Conservation (phyloP, 92 coral and sea anemone species). For the Meandrina meandrites region DNA sequence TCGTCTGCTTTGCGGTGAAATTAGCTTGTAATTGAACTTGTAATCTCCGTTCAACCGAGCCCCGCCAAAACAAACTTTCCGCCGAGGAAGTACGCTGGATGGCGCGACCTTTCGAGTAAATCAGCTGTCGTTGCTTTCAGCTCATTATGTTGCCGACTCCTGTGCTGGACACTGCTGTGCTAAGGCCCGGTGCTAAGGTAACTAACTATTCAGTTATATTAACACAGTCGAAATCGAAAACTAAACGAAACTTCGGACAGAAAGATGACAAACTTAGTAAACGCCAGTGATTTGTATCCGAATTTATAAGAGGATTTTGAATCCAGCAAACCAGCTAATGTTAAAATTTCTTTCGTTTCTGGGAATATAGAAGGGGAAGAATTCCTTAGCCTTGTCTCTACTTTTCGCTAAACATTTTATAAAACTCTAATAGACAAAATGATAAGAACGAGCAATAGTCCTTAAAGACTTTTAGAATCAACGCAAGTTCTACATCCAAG, state of each 20-base stretch:
- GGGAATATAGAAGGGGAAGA: background rate
- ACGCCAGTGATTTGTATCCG: background rate
- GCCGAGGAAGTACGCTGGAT: background rate
- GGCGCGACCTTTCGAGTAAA: constrained; percentile 8
- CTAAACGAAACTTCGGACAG: background rate
- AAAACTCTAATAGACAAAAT: too few species aligned
- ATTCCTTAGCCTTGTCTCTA: background rate
- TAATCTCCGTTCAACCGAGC: background rate
- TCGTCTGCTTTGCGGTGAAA: background rate
- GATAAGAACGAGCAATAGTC: too few species aligned
- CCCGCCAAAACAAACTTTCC: constrained; percentile 24
- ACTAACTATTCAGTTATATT: background rate
- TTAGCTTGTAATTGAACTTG: background rate
- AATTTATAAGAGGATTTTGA: background rate
- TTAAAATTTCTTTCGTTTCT: background rate
- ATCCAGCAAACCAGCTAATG: background rate
- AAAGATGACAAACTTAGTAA: background rate
- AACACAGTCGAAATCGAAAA: background rate
- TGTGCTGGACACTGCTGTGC: background rate
- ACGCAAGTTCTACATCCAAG: background rate
- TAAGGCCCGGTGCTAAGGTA: constrained; percentile 10
- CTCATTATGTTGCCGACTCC: background rate
- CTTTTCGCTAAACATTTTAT: too few species aligned
- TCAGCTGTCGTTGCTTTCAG: constrained; percentile 2
- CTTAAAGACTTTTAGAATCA: too few species aligned